Evolutionary conservation across 2,888 invertebrate genomes (phyloP).

Genomic region (Phrixothrix hirtus): DNA sequence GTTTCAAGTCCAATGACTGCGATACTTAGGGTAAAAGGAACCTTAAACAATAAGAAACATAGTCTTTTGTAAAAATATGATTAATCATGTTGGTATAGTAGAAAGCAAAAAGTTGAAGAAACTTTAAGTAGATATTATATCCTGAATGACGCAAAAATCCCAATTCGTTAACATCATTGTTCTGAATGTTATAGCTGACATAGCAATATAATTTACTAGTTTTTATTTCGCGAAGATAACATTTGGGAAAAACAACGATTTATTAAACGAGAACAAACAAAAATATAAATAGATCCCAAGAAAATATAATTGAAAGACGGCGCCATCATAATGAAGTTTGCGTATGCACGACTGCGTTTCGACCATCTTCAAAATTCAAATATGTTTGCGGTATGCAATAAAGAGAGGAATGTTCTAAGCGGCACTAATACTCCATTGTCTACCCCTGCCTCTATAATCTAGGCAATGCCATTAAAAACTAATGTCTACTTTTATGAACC

Average conservation of each 20-base stretch:
- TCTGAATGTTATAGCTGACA: not conserved
- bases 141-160: not conserved
- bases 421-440: conserved; percentile 19
- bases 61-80: no score
- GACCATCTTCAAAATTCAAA: conserved; percentile 38
- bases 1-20: no score
- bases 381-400: conserved; percentile 38
- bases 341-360: conserved; percentile 43
- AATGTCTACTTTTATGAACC: conserved; percentile 29
- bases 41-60: no score
- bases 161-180: not conserved
- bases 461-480: conserved; percentile 25
- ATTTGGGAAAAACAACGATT: not conserved
- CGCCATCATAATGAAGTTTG: conserved; percentile 41
- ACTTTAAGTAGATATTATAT: no score
- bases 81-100: no score
- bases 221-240: not conserved
- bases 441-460: conserved; percentile 14
- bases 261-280: conserved; percentile 1
- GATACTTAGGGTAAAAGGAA: no score
- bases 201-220: not conserved
- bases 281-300: conserved; percentile 4
- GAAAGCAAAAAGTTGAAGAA: no score
- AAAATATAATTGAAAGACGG: conserved; percentile 18
- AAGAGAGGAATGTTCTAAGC: conserved; percentile 36